Conservation (phyloP, 2,113 vertebrate species). For the Benitochromis conjunctus region DNA sequence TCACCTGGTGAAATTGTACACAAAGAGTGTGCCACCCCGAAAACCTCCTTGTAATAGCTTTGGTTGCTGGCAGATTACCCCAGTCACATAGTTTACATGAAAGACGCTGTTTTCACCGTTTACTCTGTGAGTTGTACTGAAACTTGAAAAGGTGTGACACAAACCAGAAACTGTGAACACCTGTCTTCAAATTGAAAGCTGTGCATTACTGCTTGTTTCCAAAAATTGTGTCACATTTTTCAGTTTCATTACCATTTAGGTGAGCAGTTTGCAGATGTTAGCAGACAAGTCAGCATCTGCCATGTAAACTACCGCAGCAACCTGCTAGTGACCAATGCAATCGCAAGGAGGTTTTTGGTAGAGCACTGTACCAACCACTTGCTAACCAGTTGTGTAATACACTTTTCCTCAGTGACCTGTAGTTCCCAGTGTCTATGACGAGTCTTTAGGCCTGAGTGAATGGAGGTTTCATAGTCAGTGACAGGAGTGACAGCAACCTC, state of each 20-base stretch:
- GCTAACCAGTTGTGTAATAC: not conserved
- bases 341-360: not conserved
- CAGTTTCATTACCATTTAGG: not conserved
- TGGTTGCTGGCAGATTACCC: not conserved
- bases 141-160: too few relatives aligned
- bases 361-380: not conserved
- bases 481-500: not conserved
- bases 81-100: not conserved
- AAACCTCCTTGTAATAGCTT: not conserved
- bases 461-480: rapidly evolving
- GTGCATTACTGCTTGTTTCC: not conserved
- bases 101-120: not conserved
- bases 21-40: not conserved
- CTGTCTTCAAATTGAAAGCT: not conserved
- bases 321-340: not conserved
- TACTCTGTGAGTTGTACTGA: too few relatives aligned
- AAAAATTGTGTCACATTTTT: not conserved
- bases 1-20: not conserved
- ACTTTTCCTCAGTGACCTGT: not conserved
- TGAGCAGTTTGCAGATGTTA: not conserved
- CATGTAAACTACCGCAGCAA: not conserved
- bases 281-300: not conserved
- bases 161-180: not conserved
- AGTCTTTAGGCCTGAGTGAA: not conserved
- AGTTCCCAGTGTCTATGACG: not conserved